Conservation (phyloP, 2,113 vertebrate species). For the Promerops cafer region DNA sequence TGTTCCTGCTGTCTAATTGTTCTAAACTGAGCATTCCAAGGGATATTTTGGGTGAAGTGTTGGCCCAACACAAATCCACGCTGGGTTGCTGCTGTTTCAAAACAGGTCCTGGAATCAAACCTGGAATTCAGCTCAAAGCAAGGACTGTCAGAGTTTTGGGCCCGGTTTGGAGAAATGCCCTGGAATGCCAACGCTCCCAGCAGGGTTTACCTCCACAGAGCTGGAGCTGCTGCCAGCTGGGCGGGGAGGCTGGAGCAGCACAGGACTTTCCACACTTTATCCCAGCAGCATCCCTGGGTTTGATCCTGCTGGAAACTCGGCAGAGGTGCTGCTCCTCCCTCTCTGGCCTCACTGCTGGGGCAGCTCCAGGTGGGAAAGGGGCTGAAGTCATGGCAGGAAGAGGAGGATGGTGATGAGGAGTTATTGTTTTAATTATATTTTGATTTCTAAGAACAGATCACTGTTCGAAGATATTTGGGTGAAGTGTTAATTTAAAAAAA, state of each 20-base stretch:
- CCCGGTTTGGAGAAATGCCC: neutral
- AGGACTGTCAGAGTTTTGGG: neutral
- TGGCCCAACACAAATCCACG: neutral
- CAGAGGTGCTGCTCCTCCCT: rapidly evolving
- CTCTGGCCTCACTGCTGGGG: rapidly evolving
- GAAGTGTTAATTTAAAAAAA: neutral
- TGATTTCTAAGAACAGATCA: neutral
- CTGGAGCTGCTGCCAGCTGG: neutral
- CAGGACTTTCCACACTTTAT: neutral
- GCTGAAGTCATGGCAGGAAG: neutral
- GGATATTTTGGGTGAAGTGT: neutral
- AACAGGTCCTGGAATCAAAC: neutral
- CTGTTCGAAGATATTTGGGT: neutral
- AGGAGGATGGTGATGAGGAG: neutral
- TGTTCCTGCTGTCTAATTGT: neutral
- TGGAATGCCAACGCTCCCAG: neutral
- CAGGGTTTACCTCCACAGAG: neutral
- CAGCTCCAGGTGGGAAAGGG: neutral
- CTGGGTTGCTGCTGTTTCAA: neutral
- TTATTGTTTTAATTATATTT: neutral
- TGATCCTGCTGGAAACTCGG: rapidly evolving
- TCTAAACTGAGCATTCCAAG: neutral
- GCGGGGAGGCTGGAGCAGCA: no score
- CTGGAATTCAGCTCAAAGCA: neutral
- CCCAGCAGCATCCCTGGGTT: neutral